These are phyloP conservation scores for Pelobates cultripes DNA, from an alignment of 2,797 vertebrate species.

Conservation along the genomic window DNA sequence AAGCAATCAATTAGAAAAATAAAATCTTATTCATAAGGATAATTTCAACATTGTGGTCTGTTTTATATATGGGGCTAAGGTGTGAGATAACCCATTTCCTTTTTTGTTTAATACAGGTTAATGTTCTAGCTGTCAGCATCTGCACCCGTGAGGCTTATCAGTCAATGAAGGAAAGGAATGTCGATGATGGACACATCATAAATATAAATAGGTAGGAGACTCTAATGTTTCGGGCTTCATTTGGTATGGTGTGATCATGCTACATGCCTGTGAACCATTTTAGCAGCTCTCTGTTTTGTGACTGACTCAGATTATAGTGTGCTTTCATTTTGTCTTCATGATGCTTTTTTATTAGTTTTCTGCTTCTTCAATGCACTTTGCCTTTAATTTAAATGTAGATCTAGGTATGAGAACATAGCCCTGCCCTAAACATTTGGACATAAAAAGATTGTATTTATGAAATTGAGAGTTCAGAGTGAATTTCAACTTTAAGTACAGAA, in stretches of 20 bases:
- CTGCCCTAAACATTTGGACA: too few species aligned
- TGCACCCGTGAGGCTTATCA: slow-evolving; percentile 92
- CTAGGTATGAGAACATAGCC: too few species aligned
- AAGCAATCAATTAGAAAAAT: background rate
- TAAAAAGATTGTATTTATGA: too few species aligned
- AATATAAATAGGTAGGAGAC: slow-evolving; percentile 91
- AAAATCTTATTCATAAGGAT: background rate
- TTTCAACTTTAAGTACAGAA: too few species aligned
- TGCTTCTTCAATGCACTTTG: too few species aligned
- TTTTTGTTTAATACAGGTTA: slow-evolving; percentile 77
- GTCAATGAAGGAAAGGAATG: slow-evolving; percentile 92
- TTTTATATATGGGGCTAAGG: background rate
- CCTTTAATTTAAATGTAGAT: too few species aligned
- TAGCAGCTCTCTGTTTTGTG: background rate
- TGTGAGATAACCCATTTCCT: background rate
- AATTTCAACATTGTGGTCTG: background rate
- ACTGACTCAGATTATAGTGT: background rate
- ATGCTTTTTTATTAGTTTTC: too few species aligned
- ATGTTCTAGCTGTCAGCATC: slow-evolving; percentile 91
- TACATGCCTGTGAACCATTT: background rate
- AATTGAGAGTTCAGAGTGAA: too few species aligned
- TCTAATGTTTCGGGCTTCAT: background rate
- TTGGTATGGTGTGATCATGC: slow-evolving; percentile 12
- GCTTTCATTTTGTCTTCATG: too few species aligned
- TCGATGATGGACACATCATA: slow-evolving; percentile 95